phyloP scores from a whole-genome alignment of 2,888 invertebrate species.

The Trypoxylon attenuatum region DNA sequence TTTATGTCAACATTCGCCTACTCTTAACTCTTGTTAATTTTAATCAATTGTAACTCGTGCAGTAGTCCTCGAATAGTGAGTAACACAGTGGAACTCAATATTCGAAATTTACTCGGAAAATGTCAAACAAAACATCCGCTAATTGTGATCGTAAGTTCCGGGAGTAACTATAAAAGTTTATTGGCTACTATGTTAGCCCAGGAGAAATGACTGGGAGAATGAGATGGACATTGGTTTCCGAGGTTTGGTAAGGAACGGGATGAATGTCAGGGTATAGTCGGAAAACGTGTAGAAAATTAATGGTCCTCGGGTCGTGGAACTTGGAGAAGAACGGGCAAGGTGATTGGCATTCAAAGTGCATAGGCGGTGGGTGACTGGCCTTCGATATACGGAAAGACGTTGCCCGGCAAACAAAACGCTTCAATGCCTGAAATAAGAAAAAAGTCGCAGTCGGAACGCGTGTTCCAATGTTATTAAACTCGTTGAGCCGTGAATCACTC shows the following conservation, averaged over 20 bases:
- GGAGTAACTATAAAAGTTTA: no score
- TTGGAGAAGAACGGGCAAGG: slow-evolving; percentile 24
- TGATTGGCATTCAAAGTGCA: slow-evolving; percentile 49
- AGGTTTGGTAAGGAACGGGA: no score
- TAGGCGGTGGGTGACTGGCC: slow-evolving; percentile 46
- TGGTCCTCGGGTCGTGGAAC: slow-evolving; percentile 28
- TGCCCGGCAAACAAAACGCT: slow-evolving; percentile 42
- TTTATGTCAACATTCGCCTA: slow-evolving; percentile 53
- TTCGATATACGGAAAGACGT: slow-evolving; percentile 50
- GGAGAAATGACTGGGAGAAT: no score
- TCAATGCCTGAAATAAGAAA: slow-evolving; percentile 40
- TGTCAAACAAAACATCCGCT: no score
- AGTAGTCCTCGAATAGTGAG: no score
- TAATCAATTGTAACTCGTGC: slow-evolving; percentile 49
- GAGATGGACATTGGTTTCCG: no score
- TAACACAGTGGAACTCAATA: no score
- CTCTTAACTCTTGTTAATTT: slow-evolving; percentile 46
- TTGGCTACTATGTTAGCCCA: no score
- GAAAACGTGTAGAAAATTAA: slow-evolving; percentile 32
- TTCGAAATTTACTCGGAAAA: no score
- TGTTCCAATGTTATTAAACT: slow-evolving; percentile 50
- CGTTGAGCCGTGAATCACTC: slow-evolving; percentile 39
- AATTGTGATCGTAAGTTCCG: no score
- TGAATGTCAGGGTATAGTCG: no score
- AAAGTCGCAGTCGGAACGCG: slow-evolving; percentile 47